phyloP scores from a whole-genome alignment of 2,888 invertebrate genomes.

The Tinea semifulvella region DNA sequence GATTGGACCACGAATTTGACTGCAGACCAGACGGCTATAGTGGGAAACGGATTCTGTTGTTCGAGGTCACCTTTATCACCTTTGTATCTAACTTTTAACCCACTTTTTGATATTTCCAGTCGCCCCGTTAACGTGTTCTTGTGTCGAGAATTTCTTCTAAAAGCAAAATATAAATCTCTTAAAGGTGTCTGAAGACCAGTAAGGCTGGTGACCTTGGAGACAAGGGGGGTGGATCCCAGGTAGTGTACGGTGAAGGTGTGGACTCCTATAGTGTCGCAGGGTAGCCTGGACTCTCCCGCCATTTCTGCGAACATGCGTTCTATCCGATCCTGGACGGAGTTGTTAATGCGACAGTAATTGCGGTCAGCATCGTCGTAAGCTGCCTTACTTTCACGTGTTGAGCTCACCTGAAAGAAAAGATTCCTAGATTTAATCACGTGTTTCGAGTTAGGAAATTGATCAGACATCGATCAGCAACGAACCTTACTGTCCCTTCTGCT shows the following conservation, averaged over 20 bases:
- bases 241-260: constrained; percentile 80
- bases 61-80: constrained; percentile 70
- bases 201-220: constrained; percentile 82
- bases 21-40: constrained; percentile 94
- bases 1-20: constrained; percentile 82
- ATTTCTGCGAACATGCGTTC: constrained; percentile 86
- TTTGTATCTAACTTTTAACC: constrained; percentile 77
- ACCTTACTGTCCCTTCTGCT: constrained; percentile 49
- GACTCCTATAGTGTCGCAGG: constrained; percentile 61
- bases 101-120: constrained; percentile 73
- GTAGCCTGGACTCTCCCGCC: constrained; percentile 62
- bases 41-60: constrained; percentile 83
- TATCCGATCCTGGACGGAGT: constrained; percentile 86
- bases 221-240: constrained; percentile 81
- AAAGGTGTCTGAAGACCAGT: constrained; percentile 85
- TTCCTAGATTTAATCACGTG: too few species aligned
- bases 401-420: constrained; percentile 38
- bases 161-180: constrained; percentile 74
- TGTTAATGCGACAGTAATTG: constrained; percentile 54
- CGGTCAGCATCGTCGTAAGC: constrained; percentile 49
- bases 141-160: constrained; percentile 61
- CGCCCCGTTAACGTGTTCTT: constrained; percentile 65
- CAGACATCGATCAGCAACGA: too few species aligned
- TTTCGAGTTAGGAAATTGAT: too few species aligned
- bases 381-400: constrained; percentile 30